These are phyloP conservation scores for Nymphicus hollandicus DNA, from an alignment of 2,113 vertebrate species.

Conservation along the genomic window DNA sequence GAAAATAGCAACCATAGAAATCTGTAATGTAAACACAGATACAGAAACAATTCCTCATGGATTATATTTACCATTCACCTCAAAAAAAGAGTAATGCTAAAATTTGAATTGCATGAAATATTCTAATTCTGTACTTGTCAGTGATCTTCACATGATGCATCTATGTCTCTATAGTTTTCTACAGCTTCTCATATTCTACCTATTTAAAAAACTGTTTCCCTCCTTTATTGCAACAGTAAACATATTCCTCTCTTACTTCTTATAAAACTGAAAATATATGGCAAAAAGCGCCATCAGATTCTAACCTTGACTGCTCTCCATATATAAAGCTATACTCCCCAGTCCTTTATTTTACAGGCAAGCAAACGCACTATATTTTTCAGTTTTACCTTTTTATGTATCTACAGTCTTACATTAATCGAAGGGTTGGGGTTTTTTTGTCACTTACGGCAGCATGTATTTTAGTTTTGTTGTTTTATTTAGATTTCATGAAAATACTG, in stretches of 20 bases:
- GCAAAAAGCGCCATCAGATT: background rate
- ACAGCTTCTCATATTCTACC: background rate
- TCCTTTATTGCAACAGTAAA: background rate
- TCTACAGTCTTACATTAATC: background rate
- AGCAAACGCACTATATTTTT: background rate
- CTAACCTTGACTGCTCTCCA: background rate
- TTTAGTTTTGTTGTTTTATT: background rate
- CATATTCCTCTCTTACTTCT: background rate
- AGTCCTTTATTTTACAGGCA: background rate
- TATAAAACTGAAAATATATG: background rate
- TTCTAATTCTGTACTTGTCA: background rate
- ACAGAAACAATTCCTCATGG: background rate
- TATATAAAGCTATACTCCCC: background rate
- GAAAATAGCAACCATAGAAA: background rate
- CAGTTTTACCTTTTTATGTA: background rate
- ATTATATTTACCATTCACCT: background rate
- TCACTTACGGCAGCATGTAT: background rate
- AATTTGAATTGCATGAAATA: background rate
- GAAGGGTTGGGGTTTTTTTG: background rate
- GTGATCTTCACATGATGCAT: background rate
- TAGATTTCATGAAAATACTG: background rate
- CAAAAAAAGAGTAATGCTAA: background rate
- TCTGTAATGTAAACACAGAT: background rate
- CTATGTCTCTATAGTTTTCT: background rate
- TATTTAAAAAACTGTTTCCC: background rate